Percentiles rank a stretch among this genome's conserved stretches.
phyloP scores from a whole-genome alignment of 2,113 vertebrate species.

The Oryzias melastigma region DNA sequence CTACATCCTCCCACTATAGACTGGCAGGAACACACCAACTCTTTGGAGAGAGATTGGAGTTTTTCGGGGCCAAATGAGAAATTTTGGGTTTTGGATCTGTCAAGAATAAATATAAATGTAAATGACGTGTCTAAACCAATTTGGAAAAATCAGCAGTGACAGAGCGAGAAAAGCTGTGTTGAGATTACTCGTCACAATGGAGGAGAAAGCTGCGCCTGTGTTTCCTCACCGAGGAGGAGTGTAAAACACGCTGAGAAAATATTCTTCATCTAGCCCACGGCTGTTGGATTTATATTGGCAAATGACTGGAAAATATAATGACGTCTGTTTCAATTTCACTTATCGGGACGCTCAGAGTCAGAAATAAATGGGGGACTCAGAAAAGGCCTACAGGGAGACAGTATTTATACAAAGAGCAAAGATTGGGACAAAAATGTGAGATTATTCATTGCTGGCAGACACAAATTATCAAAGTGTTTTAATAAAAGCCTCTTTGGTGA shows the following conservation, averaged over 20 bases:
- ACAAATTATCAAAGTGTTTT: constrained; percentile 18
- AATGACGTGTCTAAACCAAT: constrained; percentile 30
- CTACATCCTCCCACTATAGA: not conserved
- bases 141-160: constrained; percentile 5
- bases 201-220: constrained; percentile 16
- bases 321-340: constrained; percentile 44
- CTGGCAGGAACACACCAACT: not conserved
- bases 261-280: constrained; percentile 38
- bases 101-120: not conserved
- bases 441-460: constrained; percentile 11
- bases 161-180: constrained; percentile 20
- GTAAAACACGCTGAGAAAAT: constrained; percentile 25
- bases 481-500: constrained; percentile 16
- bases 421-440: not conserved
- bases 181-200: constrained; percentile 20
- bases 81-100: constrained; percentile 5
- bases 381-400: constrained; percentile 8
- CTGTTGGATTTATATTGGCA: constrained; percentile 37
- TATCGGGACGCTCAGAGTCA: constrained; percentile 26
- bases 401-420: constrained; percentile 7
- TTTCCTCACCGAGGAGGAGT: not conserved
- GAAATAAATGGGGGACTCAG: constrained; percentile 8
- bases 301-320: constrained; percentile 32
- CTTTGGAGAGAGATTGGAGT: not conserved
- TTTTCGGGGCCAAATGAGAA: not conserved